A percentile compares a stretch with the other conserved stretches of the same genome.
Conservation (phyloP, 2,113 vertebrate species). For the Murina feae region DNA sequence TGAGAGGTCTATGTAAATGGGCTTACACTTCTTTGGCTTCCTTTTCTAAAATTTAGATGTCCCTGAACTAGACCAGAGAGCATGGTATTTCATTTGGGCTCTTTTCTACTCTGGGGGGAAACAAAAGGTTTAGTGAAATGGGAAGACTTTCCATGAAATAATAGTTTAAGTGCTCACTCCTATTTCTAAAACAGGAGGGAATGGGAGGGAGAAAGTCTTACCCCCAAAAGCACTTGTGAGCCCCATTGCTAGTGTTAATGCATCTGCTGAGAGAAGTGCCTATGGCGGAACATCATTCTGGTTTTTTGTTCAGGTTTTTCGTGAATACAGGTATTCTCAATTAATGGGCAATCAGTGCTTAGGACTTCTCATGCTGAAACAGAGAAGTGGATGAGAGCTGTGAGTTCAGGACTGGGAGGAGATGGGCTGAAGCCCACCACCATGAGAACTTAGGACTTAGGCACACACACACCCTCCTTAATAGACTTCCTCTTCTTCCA, state of each 20-base stretch:
- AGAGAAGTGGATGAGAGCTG: not conserved
- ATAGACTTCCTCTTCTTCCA: not conserved
- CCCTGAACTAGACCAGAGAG: not conserved
- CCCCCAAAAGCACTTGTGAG: not conserved
- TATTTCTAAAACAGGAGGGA: not conserved
- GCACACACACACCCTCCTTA: not conserved
- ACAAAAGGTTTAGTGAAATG: not conserved
- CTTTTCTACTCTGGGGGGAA: not conserved
- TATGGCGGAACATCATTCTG: not conserved
- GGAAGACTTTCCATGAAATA: not conserved
- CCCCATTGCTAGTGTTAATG: not conserved
- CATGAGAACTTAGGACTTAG: not conserved
- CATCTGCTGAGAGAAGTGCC: not conserved
- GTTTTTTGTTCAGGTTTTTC: conserved; percentile 9
- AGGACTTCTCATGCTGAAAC: not conserved
- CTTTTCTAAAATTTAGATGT: not conserved
- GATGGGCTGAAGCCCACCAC: not conserved
- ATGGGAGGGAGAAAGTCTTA: not conserved
- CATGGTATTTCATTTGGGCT: not conserved
- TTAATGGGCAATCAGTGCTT: not conserved
- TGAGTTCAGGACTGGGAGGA: not conserved
- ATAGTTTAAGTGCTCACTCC: not conserved
- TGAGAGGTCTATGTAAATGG: not conserved
- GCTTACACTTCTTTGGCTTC: not conserved
- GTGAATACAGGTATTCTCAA: not conserved